These are phyloP conservation scores for Acanthis flammea DNA, from an alignment of 2,797 vertebrate species.

Conservation along the genomic window DNA sequence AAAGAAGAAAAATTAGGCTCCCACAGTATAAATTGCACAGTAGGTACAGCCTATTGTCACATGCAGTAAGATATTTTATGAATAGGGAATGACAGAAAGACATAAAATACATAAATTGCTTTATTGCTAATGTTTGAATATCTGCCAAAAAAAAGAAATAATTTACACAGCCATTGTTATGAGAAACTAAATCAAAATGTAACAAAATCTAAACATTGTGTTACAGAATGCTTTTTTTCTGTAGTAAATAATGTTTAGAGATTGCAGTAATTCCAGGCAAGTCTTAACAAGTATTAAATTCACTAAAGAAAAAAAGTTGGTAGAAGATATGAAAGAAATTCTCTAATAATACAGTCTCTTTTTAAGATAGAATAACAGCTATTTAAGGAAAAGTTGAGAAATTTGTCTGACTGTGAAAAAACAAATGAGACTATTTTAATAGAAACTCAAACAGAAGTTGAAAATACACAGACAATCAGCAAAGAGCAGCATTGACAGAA, in stretches of 20 bases:
- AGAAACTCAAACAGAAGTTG: not conserved
- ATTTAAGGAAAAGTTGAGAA: not conserved
- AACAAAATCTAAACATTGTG: not conserved
- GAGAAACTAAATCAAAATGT: not conserved
- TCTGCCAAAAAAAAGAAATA: not conserved
- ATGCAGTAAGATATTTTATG: not conserved
- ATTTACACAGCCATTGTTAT: not conserved
- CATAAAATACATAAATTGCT: not conserved
- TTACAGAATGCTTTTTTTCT: not conserved
- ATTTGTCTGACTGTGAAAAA: not conserved
- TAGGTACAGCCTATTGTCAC: not conserved
- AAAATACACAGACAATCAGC: not conserved
- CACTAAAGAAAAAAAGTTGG: not conserved
- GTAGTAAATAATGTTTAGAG: not conserved
- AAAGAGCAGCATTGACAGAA: not conserved
- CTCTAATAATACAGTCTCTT: not conserved
- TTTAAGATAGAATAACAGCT: not conserved
- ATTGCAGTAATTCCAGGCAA: not conserved
- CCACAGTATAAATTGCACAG: not conserved
- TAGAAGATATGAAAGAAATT: not conserved
- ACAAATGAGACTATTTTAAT: not conserved
- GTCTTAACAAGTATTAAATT: not conserved
- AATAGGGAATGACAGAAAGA: not conserved
- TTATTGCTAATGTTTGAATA: not conserved
- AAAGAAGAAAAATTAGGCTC: not conserved